These are phyloP conservation scores for Odontocolon sp. DNA, from an alignment of 2,888 invertebrate species.

Conservation along the genomic window DNA sequence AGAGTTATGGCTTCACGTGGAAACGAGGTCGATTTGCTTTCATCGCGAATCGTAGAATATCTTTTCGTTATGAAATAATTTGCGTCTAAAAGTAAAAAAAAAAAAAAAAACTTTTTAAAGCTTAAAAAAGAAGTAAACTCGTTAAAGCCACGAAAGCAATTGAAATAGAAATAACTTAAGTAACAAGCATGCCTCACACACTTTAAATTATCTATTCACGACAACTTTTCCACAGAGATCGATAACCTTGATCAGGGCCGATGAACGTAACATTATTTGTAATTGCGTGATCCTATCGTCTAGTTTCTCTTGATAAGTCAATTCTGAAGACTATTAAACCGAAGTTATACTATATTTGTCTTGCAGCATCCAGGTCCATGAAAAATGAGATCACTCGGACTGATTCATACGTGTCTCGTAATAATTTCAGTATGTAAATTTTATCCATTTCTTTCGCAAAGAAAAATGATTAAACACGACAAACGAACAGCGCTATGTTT, in stretches of 20 bases:
- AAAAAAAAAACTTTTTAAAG: too few relatives aligned
- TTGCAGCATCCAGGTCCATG: too few relatives aligned
- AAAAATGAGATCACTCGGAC: too few relatives aligned
- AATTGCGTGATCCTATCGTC: background rate
- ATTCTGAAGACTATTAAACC: background rate
- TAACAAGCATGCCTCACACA: background rate
- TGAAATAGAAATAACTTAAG: background rate
- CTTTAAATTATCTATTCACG: constrained; percentile 6
- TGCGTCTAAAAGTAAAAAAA: background rate
- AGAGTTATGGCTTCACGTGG: background rate
- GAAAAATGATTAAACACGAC: too few relatives aligned
- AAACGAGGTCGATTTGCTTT: background rate
- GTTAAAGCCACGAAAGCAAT: background rate
- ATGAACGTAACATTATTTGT: constrained; percentile 18
- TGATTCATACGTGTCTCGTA: too few relatives aligned
- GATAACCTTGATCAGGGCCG: constrained; percentile 24
- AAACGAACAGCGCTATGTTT: too few relatives aligned
- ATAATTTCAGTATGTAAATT: too few relatives aligned
- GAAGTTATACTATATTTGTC: background rate
- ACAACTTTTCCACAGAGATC: constrained; percentile 14
- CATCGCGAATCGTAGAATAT: background rate
- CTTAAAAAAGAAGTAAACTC: background rate
- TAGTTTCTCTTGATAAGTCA: background rate
- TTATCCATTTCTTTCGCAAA: too few relatives aligned
- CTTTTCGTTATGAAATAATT: background rate